Percentiles rank a stretch among this genome's conserved stretches.
Conservation (phyloP, 2,888 invertebrate species). For the Drosophila peninsularis region DNA sequence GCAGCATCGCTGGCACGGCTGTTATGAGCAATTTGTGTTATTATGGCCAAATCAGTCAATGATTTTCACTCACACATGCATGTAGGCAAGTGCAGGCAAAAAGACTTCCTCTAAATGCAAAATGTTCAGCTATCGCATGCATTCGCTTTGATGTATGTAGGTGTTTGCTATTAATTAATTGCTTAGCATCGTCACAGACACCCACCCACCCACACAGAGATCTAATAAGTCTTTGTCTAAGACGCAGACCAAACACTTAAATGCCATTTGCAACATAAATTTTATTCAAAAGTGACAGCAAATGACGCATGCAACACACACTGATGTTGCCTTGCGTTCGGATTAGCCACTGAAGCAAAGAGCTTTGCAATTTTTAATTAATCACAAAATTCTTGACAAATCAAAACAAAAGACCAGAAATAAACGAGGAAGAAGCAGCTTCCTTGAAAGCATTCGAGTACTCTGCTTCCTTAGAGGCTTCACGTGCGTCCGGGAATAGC, state of each 20-base stretch:
- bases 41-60: constrained; percentile 32
- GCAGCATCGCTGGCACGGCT: neutral
- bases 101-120: constrained; percentile 35
- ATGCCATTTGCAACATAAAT: constrained; percentile 74
- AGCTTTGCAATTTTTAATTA: constrained; percentile 36
- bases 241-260: constrained; percentile 33
- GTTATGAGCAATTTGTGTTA: constrained; percentile 27
- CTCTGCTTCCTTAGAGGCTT: constrained; percentile 18
- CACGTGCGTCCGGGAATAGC: constrained; percentile 25
- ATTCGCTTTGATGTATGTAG: constrained; percentile 59
- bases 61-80: constrained; percentile 13
- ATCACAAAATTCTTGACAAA: constrained; percentile 23
- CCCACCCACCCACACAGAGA: neutral
- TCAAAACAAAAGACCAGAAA: constrained; percentile 14
- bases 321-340: constrained; percentile 7
- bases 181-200: constrained; percentile 23
- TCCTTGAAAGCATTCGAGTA: constrained; percentile 8
- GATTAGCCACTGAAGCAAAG: constrained; percentile 28
- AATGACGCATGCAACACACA: constrained; percentile 46
- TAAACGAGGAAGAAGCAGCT: constrained; percentile 6
- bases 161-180: constrained; percentile 70
- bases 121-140: constrained; percentile 33
- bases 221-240: constrained; percentile 33
- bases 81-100: neutral
- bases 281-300: constrained; percentile 58